Evolutionary conservation across 2,113 vertebrate species (phyloP).

Genomic region (Centropus bengalensis): DNA sequence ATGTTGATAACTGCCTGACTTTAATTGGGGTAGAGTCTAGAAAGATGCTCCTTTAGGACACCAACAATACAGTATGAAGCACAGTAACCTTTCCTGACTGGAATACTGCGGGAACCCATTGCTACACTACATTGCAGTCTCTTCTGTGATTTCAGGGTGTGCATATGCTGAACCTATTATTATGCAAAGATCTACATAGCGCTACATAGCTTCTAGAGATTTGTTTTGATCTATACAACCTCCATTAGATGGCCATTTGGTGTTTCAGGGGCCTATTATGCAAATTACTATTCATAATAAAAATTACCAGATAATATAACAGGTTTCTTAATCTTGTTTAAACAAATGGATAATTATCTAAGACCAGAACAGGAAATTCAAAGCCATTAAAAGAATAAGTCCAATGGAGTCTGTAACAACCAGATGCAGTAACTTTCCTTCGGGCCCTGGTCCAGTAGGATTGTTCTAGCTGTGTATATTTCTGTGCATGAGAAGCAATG

Average conservation of each 20-base stretch:
- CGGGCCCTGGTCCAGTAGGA: not conserved
- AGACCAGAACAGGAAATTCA: not conserved
- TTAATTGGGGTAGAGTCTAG: not conserved
- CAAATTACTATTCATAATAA: not conserved
- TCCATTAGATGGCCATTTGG: not conserved
- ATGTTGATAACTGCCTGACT: not conserved
- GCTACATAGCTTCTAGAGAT: not conserved
- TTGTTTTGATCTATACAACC: not conserved
- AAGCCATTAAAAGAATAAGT: not conserved
- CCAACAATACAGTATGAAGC: not conserved
- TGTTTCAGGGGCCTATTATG: not conserved
- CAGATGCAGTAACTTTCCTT: not conserved
- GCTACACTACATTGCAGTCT: not conserved
- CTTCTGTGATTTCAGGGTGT: not conserved
- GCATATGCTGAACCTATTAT: not conserved
- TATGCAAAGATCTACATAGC: not conserved
- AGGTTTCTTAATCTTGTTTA: not conserved
- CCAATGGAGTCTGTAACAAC: not conserved
- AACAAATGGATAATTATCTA: not conserved
- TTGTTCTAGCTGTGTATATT: not conserved
- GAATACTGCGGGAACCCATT: not conserved
- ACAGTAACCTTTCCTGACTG: not conserved
- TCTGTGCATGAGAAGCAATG: not conserved
- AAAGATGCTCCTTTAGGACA: not conserved
- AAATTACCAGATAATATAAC: not conserved